Conservation (phyloP, 2,113 vertebrate genomes). For the Gorilla gorilla region DNA sequence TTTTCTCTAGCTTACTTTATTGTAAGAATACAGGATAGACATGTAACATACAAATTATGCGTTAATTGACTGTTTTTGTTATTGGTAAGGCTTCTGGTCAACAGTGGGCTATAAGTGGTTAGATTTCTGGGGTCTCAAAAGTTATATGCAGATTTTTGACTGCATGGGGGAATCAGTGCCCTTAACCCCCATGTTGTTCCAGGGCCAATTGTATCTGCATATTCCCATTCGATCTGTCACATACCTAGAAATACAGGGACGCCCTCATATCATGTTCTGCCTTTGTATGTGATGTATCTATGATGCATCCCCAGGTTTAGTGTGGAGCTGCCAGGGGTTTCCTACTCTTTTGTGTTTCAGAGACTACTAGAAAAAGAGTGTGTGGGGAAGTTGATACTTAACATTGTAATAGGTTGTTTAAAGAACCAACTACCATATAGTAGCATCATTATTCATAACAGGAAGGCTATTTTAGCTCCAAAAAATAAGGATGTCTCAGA, state of each 20-base stretch:
- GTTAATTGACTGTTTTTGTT: background rate
- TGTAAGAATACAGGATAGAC: background rate
- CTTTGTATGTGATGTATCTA: background rate
- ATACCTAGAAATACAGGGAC: background rate
- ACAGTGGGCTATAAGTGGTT: background rate
- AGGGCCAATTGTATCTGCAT: background rate
- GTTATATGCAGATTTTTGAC: background rate
- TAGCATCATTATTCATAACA: background rate
- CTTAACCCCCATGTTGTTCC: background rate
- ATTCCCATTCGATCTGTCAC: background rate
- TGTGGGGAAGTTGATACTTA: background rate
- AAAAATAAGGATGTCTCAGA: background rate
- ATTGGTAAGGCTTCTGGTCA: background rate
- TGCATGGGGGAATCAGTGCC: background rate
- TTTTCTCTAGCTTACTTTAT: background rate
- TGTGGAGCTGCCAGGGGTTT: background rate
- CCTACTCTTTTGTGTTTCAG: background rate
- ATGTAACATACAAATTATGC: background rate
- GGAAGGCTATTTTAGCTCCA: background rate
- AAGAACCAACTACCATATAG: background rate
- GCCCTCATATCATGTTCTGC: background rate
- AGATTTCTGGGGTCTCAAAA: background rate
- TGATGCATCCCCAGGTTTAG: too few relatives aligned
- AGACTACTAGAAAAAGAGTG: background rate
- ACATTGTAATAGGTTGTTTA: background rate